Evolutionary conservation across 2,797 vertebrate species (phyloP).

Genomic region (Mus minutoides): DNA sequence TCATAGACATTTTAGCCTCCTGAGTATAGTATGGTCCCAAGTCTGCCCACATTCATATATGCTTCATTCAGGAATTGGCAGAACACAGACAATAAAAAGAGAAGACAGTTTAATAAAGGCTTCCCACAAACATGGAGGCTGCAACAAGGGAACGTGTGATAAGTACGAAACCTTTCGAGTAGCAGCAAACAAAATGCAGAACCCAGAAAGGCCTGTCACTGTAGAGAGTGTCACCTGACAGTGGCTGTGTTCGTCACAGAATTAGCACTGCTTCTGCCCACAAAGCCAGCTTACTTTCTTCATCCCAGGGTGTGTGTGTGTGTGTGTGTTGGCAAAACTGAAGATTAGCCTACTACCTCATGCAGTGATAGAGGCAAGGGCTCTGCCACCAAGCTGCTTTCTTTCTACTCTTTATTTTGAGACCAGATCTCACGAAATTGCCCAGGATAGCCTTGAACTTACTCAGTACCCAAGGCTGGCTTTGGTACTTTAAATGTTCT

Average conservation of each 20-base stretch:
- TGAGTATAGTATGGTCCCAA: background rate
- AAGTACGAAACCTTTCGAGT: background rate
- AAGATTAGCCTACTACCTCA: background rate
- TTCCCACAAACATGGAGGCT: background rate
- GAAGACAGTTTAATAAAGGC: background rate
- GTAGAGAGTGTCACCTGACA: background rate
- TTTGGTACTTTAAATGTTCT: background rate
- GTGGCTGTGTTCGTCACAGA: background rate
- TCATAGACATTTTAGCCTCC: background rate
- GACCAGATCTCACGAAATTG: background rate
- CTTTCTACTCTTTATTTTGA: background rate
- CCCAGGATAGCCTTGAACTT: background rate
- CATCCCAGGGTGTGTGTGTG: background rate
- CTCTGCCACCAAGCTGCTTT: background rate
- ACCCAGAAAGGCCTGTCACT: background rate
- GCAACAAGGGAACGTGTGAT: background rate
- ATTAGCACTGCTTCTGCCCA: background rate
- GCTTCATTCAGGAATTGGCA: background rate
- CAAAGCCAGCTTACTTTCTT: background rate
- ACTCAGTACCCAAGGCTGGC: background rate
- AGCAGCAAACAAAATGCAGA: background rate
- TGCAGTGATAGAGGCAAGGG: background rate
- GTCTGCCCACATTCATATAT: background rate
- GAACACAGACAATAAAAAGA: background rate
- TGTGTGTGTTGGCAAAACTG: background rate